Percentiles rank a stretch among this genome's conserved stretches.
These are phyloP conservation scores for Triops cancriformis DNA, from an alignment of 1,140 invertebrate genomes.

Conservation along the genomic window DNA sequence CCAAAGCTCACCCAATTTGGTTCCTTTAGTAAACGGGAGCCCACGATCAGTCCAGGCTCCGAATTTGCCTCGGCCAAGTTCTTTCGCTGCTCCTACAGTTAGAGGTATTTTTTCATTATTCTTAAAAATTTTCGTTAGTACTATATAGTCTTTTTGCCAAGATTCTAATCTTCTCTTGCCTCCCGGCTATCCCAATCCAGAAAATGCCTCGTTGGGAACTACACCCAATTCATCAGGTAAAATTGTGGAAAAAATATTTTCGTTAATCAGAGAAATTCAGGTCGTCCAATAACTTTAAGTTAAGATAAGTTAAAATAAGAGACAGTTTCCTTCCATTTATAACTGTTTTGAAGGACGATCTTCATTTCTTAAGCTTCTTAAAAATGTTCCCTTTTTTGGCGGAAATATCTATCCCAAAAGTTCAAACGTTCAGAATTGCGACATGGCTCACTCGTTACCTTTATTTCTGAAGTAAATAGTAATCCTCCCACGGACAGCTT, in stretches of 20 bases:
- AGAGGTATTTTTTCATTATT: not conserved
- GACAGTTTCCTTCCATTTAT: too few species aligned
- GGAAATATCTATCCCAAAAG: too few species aligned
- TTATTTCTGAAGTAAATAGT: too few species aligned
- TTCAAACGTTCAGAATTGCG: too few species aligned
- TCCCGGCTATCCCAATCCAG: not conserved
- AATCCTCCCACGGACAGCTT: too few species aligned
- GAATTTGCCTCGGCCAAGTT: not conserved
- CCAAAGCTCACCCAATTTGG: not conserved
- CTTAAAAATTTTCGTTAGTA: not conserved
- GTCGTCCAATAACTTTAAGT: too few species aligned
- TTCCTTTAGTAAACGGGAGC: not conserved
- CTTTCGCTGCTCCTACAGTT: not conserved
- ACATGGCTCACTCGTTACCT: too few species aligned
- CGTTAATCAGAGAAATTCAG: not conserved
- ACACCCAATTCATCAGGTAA: not conserved
- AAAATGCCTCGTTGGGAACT: not conserved
- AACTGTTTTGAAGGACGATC: too few species aligned
- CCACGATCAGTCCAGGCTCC: not conserved
- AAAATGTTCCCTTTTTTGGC: too few species aligned
- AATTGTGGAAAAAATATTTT: not conserved
- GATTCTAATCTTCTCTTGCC: conserved; percentile 6
- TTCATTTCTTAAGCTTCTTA: too few species aligned
- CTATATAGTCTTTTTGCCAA: not conserved
- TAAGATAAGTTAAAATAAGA: too few species aligned